Conservation (phyloP, 2,113 vertebrate genomes). For the Thamnaconus septentrionalis region DNA sequence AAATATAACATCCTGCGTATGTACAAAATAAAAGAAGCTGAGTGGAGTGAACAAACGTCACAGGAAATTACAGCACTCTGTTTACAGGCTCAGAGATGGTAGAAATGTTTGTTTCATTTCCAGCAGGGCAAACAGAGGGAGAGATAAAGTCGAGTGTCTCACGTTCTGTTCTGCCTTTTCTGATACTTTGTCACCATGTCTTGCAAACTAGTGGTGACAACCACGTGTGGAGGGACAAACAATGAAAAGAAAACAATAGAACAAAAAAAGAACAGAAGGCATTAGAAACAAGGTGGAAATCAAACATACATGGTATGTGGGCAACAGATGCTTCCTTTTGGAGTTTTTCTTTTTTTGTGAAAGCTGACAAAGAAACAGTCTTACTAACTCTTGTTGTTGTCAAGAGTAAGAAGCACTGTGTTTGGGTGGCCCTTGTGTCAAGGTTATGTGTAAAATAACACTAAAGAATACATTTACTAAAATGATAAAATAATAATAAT, state of each 20-base stretch:
- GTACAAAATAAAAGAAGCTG: too few relatives aligned
- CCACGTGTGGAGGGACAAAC: constrained; percentile 41
- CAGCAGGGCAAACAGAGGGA: constrained; percentile 28
- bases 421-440: too few relatives aligned
- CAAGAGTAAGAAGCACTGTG: too few relatives aligned
- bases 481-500: too few relatives aligned
- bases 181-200: constrained; percentile 99
- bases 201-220: constrained; percentile 87
- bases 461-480: too few relatives aligned
- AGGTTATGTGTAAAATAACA: too few relatives aligned
- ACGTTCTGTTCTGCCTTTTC: constrained; percentile 97
- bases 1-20: background rate
- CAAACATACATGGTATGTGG: constrained; percentile 32
- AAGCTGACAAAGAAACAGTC: too few relatives aligned
- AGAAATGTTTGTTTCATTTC: constrained; percentile 49
- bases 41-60: too few relatives aligned
- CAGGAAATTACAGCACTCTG: too few relatives aligned
- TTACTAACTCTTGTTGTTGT: too few relatives aligned
- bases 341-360: too few relatives aligned
- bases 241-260: constrained; percentile 7
- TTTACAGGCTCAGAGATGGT: constrained; percentile 11
- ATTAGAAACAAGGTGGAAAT: constrained; percentile 8
- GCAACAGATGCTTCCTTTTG: too few relatives aligned
- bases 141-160: constrained; percentile 73
- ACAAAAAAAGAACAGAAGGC: constrained; percentile 23